Evolutionary conservation across 2,888 invertebrate genomes (phyloP), one percentile per base, ranked within the genome.

Genomic region (Xestia rhomboidea): DNA sequence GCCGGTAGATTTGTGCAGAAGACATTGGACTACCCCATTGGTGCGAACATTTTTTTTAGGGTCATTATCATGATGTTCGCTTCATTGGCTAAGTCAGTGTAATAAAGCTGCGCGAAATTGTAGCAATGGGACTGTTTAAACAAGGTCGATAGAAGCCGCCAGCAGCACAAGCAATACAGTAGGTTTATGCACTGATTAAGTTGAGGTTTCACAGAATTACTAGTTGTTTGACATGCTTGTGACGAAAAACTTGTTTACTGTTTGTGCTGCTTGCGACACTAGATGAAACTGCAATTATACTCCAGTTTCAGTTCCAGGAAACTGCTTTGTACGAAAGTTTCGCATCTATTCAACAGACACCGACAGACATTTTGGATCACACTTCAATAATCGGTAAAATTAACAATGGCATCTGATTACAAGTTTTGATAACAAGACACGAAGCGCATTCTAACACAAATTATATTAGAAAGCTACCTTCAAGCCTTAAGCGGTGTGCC

Each of bases 381-480:
- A 69, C 57, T 60, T 15, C 27, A 57, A 27, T 27, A 57, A 57
- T 27, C 15, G 57, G 57, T 57, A 15, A 57, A 57, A 27, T 57
- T 27, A 57, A 27, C 57, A 57, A 57, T 57, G 13, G 13, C n/a
- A 54, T n/a, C 54, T 54, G 5, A 54, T 54, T 54, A 54, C 54
- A n/a, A 51, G 51, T 54, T 11, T 11, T 54, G 15, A 57, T 57
- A 57, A 15, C 15, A 27, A 27, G 27, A 57, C 15, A 15, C 57
- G 57, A 57, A 63, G 30, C 66, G 34, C 18, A 34, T 66, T 64
- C 44, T 10, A 44, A 30, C 70, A 44, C 24, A n/a, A 69, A 51
- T 15, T 27, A 27, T 27, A 27, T 30, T 44, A 38, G 24, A 51
- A 38, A 49, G 62, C n/a, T 34, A 34, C 34, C n/a, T 54, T 41